Evolutionary conservation across 2,888 invertebrate species (phyloP), one percentile per base, ranked within the genome.

Genomic region (Ichneumon xanthorius): DNA sequence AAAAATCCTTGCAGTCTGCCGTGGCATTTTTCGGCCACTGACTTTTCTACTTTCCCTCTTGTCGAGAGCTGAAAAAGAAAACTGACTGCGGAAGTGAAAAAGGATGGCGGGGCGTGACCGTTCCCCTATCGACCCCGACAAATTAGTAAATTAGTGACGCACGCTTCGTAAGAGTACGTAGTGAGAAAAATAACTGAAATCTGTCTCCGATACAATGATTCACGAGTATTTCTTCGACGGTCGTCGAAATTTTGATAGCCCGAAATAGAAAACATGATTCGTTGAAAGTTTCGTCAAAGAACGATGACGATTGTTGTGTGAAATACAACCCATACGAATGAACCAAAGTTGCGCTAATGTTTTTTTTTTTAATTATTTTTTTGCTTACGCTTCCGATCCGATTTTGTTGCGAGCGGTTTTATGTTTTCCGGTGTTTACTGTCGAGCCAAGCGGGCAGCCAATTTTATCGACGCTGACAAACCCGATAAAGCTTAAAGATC

Each of bases 381-480:
- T n/a, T 14, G 40, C 55, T 67, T 48, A 63, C 6, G 4, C 5
- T 63, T 63, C 30, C n/a, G 33, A 16, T 63, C 5, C n/a, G 63
- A 63, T 63, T 63, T 63, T 33, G 63, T 33, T 63, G 16, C 63
- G 63, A n/a, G n/a, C 63, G n/a, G 4, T 30, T 75, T 53, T 79
- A 67, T 75, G 71, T 40, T 67, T 77, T 26, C 72, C 63, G 50
- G 37, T 72, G 63, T 80, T 80, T 55, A 50, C 50, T 37, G 40
- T 78, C 26, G 33, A 48, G 67, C n/a, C 53, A 48, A 68, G 68
- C 61, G 68, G 50, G 50, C 63, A 33, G 58, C 70, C 63, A 68
- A 65, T 73, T 82, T 85, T 85, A 82, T 85, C 82, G 85, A 82
- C 67, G 78, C 78, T 81, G 84, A 81, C 85, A 85, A 75, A 73